Percentiles rank a stretch among this genome's conserved stretches.
Conservation (phyloP, 2,113 vertebrate species). For the Coregonus clupeaformis region DNA sequence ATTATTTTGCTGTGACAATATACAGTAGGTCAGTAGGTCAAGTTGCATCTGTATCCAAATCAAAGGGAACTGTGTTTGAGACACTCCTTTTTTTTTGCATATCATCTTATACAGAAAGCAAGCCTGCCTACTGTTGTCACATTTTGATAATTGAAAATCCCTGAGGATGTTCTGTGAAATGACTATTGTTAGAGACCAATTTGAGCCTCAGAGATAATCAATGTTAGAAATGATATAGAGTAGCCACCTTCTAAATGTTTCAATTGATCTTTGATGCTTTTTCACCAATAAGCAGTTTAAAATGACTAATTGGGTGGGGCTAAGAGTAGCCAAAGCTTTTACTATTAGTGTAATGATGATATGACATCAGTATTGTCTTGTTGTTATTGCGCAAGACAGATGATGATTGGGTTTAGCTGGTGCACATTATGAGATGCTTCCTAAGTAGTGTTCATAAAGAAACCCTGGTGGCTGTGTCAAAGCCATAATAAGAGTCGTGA, state of each 20-base stretch:
- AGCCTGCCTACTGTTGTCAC: no score
- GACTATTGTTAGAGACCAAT: conserved; percentile 59
- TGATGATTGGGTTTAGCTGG: conserved; percentile 76
- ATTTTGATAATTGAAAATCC: background rate
- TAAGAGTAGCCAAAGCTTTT: conserved; percentile 61
- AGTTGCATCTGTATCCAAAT: no score
- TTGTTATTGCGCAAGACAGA: conserved; percentile 81
- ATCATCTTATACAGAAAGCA: no score
- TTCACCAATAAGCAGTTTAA: conserved; percentile 72
- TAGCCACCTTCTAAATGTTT: conserved; percentile 60
- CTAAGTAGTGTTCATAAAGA: conserved; percentile 75
- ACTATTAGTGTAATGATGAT: conserved; percentile 80
- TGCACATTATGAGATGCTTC: conserved; percentile 73
- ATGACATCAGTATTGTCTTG: conserved; percentile 79
- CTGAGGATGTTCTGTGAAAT: conserved; percentile 46
- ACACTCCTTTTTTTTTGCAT: no score
- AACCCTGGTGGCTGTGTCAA: conserved; percentile 70
- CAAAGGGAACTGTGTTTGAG: no score
- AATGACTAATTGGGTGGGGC: conserved; percentile 71
- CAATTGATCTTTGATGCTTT: conserved; percentile 69
- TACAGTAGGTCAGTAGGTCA: no score
- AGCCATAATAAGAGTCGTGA: conserved; percentile 75
- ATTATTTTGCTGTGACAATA: no score
- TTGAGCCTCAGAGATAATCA: conserved; percentile 63
- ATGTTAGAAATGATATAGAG: conserved; percentile 54